Base-by-base conservation (phyloP, 2,113 vertebrate genomes). In the Hemiscyllium ocellatum region DNA sequence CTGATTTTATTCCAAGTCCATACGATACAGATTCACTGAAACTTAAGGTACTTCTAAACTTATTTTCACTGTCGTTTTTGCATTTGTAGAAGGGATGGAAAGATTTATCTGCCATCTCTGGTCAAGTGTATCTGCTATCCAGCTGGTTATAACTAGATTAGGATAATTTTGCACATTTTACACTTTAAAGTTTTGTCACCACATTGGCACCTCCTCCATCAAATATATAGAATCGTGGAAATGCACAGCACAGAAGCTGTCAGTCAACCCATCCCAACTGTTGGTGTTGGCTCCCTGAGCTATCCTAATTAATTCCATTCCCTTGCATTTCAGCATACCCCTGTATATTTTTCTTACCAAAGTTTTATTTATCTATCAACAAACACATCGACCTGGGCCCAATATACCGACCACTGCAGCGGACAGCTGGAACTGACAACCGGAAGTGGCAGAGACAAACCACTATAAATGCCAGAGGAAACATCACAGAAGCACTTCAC, bases 1-100 rank as follows among this genome's bases (percentile, higher is more conserved):
- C 99, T 0, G 99, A 99, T 97, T 99, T 99, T 97, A 99, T 98
- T n/a, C 99, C 99, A 1, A 99, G 99, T 96, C 99, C 99, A 33
- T 99, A 99, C 0, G 99, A 99, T 97, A 98, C 98, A 0, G 99
- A 99, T 97, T 99, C 99, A 0, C 98, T 99, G 95, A 99, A 99
- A 97, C 98, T 99, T 68, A 99, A 99, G 99, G 99, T 99, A 97
- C 29, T 70, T 42, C 91, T 42, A 47, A 95, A 72, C 12, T 68
- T 69, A 70, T 70, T 29, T 95, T 52, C 94, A 95, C 94, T 17
- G 50, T 47, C 15, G 50, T 3, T 50, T 50, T 26, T 50, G 24
- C 29, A 47, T 72, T 95, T 50, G 65, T 68, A 52, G 42, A 8
- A 52, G 86, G 86, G 20, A 29, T 52, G 22, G 22, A 56, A 22